Conservation (phyloP, 2,888 invertebrate species). For the Magallana nippona region DNA sequence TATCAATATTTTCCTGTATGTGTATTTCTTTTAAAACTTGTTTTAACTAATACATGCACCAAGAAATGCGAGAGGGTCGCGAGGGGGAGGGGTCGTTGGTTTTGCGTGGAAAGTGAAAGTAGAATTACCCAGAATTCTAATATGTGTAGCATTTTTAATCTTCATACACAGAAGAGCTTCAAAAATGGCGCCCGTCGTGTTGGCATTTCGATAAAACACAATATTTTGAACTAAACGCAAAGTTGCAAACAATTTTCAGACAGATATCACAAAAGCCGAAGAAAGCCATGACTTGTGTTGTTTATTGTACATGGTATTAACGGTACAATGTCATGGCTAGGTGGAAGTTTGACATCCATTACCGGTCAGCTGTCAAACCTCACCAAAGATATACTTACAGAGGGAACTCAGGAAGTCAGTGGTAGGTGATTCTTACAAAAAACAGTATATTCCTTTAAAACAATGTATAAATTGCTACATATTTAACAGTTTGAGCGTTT, state of each 20-base stretch:
- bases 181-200: slow-evolving; percentile 69
- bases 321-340: slow-evolving; percentile 81
- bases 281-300: background rate
- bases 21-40: too few relatives aligned
- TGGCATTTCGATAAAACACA: slow-evolving; percentile 56
- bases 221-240: background rate
- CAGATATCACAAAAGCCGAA: background rate
- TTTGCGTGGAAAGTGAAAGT: slow-evolving; percentile 1
- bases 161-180: slow-evolving; percentile 24
- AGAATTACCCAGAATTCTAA: slow-evolving; percentile 16
- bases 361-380: slow-evolving; percentile 92
- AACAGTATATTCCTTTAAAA: slow-evolving; percentile 75
- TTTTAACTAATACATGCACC: too few relatives aligned
- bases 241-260: background rate
- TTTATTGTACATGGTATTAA: background rate
- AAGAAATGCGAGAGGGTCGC: too few relatives aligned
- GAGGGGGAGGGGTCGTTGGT: too few relatives aligned
- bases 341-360: slow-evolving; percentile 82
- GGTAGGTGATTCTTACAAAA: slow-evolving; percentile 81
- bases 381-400: slow-evolving; percentile 93
- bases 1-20: too few relatives aligned
- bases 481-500: too few relatives aligned
- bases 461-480: too few relatives aligned
- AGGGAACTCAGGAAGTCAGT: slow-evolving; percentile 85
- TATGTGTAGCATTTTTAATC: background rate